These are phyloP conservation scores for Psettodes erumei DNA, from an alignment of 2,113 vertebrate genomes.

Conservation along the genomic window DNA sequence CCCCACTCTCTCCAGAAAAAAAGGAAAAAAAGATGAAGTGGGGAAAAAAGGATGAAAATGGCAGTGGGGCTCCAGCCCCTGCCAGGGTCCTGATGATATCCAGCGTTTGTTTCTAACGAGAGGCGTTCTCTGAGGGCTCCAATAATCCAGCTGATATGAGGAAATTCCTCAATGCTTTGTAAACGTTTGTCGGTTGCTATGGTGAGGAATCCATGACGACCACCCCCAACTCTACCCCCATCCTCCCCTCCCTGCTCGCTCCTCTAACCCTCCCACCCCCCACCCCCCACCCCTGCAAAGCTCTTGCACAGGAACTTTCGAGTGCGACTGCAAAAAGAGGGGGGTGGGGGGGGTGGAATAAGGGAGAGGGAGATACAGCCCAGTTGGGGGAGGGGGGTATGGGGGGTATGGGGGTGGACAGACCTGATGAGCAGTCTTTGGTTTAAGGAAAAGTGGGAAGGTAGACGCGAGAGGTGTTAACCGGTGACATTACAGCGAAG, in stretches of 20 bases:
- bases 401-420: too few relatives aligned
- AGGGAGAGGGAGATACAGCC: slow-evolving; percentile 50
- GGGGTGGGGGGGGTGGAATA: slow-evolving; percentile 64
- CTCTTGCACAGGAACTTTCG: slow-evolving; percentile 81
- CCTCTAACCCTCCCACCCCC: too few relatives aligned
- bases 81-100: slow-evolving; percentile 76
- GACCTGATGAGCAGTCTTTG: slow-evolving; percentile 52
- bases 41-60: slow-evolving; percentile 57
- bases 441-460: slow-evolving; percentile 45
- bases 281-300: slow-evolving; percentile 68
- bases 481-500: background rate
- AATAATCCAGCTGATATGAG: slow-evolving; percentile 90
- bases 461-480: slow-evolving; percentile 14
- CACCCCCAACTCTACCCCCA: slow-evolving; percentile 76
- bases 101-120: slow-evolving; percentile 78
- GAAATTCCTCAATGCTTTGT: slow-evolving; percentile 89
- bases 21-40: slow-evolving; percentile 27
- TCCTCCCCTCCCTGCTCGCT: slow-evolving; percentile 30
- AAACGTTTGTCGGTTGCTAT: slow-evolving; percentile 88
- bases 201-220: slow-evolving; percentile 85
- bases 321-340: slow-evolving; percentile 66
- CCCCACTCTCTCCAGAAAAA: slow-evolving; percentile 35
- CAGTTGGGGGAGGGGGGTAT: slow-evolving; percentile 34
- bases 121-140: slow-evolving; percentile 79
- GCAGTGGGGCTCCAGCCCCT: slow-evolving; percentile 63